phyloP scores from a whole-genome alignment of 2,797 vertebrate genomes.

The Phalloptychus januarius region DNA sequence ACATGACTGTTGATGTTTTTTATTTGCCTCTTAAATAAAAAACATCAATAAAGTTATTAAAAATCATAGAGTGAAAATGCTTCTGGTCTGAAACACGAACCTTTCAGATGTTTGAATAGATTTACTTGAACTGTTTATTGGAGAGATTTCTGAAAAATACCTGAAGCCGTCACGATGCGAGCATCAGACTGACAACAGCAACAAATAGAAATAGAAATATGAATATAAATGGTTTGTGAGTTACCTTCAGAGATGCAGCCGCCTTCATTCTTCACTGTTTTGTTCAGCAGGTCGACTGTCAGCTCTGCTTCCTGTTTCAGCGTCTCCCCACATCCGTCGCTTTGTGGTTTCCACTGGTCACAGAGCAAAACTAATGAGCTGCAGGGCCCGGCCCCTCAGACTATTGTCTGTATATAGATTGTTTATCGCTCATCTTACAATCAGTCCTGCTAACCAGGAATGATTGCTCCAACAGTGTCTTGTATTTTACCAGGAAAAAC shows the following conservation, averaged over 20 bases:
- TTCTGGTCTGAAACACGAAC: background rate
- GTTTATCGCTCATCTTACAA: no score
- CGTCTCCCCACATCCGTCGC: conserved; percentile 58
- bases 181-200: background rate
- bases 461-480: background rate
- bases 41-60: background rate
- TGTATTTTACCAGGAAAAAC: background rate
- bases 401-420: no score
- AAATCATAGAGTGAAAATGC: background rate
- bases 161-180: no score
- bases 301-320: conserved; percentile 58
- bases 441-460: background rate
- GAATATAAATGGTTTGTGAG: background rate
- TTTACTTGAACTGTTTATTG: background rate
- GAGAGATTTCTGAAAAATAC: background rate
- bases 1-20: background rate
- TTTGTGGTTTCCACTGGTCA: conserved; percentile 40
- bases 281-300: background rate
- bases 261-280: conserved; percentile 45
- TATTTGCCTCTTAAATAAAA: background rate
- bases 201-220: no score
- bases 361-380: background rate
- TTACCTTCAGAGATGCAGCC: conserved; percentile 53
- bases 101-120: background rate
- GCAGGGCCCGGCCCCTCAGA: no score